phyloP scores from a whole-genome alignment of 2,797 vertebrate genomes.

The Sebastes steindachneri region DNA sequence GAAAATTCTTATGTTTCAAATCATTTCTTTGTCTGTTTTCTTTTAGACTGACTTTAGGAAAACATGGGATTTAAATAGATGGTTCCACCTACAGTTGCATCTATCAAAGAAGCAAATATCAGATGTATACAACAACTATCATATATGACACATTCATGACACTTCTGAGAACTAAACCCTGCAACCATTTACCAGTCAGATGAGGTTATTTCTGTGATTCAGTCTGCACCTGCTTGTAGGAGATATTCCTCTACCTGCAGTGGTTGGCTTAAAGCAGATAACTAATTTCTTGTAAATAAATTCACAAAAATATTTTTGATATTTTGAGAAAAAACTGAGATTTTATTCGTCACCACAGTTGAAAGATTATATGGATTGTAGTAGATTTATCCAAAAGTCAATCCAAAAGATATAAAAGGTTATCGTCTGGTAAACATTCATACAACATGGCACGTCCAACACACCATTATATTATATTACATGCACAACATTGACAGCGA shows the following conservation, averaged over 20 bases:
- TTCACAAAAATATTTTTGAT: constrained; percentile 18
- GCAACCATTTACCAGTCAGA: background rate
- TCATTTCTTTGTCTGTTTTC: constrained; percentile 64
- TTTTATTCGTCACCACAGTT: constrained; percentile 35
- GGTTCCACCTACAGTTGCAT: background rate
- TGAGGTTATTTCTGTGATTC: background rate
- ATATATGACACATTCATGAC: background rate
- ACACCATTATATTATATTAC: background rate
- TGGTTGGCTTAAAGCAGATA: background rate
- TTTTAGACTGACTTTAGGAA: constrained; percentile 35
- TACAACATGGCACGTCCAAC: constrained; percentile 2
- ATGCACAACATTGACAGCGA: constrained; percentile 14
- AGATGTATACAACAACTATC: background rate
- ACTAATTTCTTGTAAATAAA: constrained; percentile 37
- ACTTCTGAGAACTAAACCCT: background rate
- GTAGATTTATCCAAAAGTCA: constrained; percentile 1
- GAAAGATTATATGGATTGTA: constrained; percentile 1
- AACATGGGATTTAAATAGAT: background rate
- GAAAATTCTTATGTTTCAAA: constrained; percentile 63
- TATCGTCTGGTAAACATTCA: constrained; percentile 4
- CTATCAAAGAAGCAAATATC: background rate
- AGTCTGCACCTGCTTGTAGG: background rate
- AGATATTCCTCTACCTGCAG: background rate
- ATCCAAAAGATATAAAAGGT: background rate
- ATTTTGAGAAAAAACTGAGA: constrained; percentile 23